Conservation (phyloP, 2,113 vertebrate genomes). For the Myocastor coypus region DNA sequence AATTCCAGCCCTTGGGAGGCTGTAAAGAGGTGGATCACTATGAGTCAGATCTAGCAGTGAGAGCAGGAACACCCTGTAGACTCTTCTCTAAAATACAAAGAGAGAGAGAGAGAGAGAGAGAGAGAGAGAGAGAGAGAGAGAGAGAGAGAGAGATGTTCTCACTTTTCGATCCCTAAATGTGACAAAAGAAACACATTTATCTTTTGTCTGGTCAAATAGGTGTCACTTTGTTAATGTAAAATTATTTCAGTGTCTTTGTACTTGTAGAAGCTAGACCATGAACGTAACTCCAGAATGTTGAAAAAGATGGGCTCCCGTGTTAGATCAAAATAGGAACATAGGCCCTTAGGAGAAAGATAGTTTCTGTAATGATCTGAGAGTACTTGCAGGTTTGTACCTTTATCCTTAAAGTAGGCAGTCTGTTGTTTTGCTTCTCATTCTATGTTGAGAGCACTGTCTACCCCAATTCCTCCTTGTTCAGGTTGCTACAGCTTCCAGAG, state of each 20-base stretch:
- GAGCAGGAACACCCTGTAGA: too few relatives aligned
- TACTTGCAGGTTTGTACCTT: not conserved
- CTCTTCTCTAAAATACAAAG: too few relatives aligned
- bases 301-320: not conserved
- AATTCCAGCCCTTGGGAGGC: too few relatives aligned
- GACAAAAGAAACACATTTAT: constrained; percentile 62
- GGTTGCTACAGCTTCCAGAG: not conserved
- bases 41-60: too few relatives aligned
- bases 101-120: too few relatives aligned
- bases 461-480: not conserved
- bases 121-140: too few relatives aligned
- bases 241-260: constrained; percentile 37
- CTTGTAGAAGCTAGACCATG: constrained; percentile 9
- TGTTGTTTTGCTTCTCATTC: not conserved
- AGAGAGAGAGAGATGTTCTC: not conserved
- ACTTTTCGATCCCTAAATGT: constrained; percentile 20
- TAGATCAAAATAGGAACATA: not conserved
- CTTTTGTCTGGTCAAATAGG: constrained; percentile 46
- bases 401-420: not conserved
- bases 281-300: constrained; percentile 24
- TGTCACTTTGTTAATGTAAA: constrained; percentile 51
- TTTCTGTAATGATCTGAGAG: not conserved
- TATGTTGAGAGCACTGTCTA: not conserved
- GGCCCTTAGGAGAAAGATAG: not conserved
- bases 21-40: too few relatives aligned